phyloP scores from a whole-genome alignment of 2,888 invertebrate genomes.

The Drosophila putrida region DNA sequence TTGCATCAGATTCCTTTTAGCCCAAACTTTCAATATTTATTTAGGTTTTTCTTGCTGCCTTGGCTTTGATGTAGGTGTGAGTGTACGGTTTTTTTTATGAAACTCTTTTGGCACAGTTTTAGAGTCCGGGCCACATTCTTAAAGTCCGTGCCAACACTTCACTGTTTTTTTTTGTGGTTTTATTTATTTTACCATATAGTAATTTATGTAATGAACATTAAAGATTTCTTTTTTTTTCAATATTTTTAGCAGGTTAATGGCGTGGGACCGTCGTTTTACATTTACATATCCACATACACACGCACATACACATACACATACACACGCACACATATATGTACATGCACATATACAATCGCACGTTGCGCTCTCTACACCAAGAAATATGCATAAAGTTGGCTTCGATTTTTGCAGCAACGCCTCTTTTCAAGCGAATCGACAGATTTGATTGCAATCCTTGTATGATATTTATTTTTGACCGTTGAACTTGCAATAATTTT shows the following conservation, averaged over 20 bases:
- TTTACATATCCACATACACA: conserved; percentile 18
- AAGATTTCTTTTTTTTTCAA: conserved; percentile 9
- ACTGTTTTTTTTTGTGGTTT: not conserved
- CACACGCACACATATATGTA: conserved; percentile 14
- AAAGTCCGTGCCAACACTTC: not conserved
- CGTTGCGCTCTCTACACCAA: conserved; percentile 69
- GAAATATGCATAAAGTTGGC: conserved; percentile 69
- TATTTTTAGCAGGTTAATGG: conserved; percentile 24
- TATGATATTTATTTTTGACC: not conserved
- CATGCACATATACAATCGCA: conserved; percentile 41
- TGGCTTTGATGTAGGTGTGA: conserved; percentile 29
- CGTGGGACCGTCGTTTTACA: conserved; percentile 22
- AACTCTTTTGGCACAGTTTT: conserved; percentile 19
- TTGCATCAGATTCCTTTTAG: conserved; percentile 66
- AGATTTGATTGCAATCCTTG: conserved; percentile 21
- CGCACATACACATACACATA: conserved; percentile 23
- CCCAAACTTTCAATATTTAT: conserved; percentile 60
- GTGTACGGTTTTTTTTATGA: conserved; percentile 13
- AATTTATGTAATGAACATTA: conserved; percentile 14
- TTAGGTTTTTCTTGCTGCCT: conserved; percentile 45
- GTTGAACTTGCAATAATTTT: conserved; percentile 14
- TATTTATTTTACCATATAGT: conserved; percentile 13
- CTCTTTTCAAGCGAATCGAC: conserved; percentile 47
- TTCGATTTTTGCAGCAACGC: conserved; percentile 71
- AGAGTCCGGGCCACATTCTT: too few relatives aligned